These are phyloP conservation scores for Manduca sexta DNA, from an alignment of 1,140 invertebrate genomes.

Conservation along the genomic window DNA sequence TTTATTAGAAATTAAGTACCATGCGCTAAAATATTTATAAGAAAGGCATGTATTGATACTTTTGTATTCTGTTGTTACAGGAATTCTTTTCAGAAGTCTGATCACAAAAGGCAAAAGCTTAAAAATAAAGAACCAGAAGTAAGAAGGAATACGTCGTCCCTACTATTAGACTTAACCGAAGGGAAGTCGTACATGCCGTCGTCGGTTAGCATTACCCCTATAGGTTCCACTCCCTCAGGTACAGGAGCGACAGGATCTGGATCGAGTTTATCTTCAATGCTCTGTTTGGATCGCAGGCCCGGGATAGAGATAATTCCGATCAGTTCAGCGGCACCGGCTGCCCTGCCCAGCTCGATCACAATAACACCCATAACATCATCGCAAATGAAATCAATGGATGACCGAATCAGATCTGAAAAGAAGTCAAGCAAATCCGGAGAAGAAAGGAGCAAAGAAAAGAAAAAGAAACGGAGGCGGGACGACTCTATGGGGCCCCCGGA, in stretches of 20 bases:
- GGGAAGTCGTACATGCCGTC: conserved; percentile 78
- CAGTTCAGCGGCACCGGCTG: conserved; percentile 75
- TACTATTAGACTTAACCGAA: conserved; percentile 74
- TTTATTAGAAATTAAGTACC: too few species aligned
- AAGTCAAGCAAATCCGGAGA: conserved; percentile 77
- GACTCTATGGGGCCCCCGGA: conserved; percentile 90
- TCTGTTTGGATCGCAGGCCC: conserved; percentile 79
- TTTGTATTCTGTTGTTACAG: conserved; percentile 36
- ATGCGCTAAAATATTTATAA: not conserved
- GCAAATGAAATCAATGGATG: conserved; percentile 72
- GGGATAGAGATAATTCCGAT: conserved; percentile 89
- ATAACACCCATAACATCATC: conserved; percentile 85
- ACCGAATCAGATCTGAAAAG: conserved; percentile 77
- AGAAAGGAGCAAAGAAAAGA: conserved; percentile 83
- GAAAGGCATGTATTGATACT: not conserved
- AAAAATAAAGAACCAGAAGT: conserved; percentile 61
- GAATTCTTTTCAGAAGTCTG: conserved; percentile 73
- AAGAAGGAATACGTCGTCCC: conserved; percentile 50
- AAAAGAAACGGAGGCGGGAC: conserved; percentile 84
- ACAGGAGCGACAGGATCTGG: conserved; percentile 43
- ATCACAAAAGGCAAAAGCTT: conserved; percentile 70
- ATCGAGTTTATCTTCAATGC: conserved; percentile 76
- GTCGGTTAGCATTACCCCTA: conserved; percentile 86
- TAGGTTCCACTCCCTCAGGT: conserved; percentile 66
- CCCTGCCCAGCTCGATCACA: conserved; percentile 85